A percentile compares a stretch with the other conserved stretches of the same genome.
Evolutionary conservation across 2,888 invertebrate species (phyloP).

Genomic region (Trissolcus japonicus): DNA sequence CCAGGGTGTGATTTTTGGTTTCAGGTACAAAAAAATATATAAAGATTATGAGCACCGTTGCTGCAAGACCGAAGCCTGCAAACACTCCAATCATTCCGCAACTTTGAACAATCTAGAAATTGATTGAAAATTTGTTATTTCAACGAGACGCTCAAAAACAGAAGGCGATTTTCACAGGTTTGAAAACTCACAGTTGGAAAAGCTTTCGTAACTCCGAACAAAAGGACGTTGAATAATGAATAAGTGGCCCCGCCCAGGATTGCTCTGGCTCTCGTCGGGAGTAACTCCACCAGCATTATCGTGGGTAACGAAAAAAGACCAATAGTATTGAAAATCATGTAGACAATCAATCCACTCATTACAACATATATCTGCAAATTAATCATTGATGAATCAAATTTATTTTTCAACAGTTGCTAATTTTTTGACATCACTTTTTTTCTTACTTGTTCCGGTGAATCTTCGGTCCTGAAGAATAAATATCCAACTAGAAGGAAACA

Average conservation of each 20-base stretch:
- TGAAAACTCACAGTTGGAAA: conserved; percentile 80
- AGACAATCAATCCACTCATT: conserved; percentile 79
- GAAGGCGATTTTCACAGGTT: not conserved
- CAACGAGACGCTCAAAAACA: not conserved
- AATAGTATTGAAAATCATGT: conserved; percentile 85
- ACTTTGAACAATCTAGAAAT: conserved; percentile 61
- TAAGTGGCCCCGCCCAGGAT: conserved; percentile 85
- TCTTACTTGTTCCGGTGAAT: conserved; percentile 69
- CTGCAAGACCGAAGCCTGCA: conserved; percentile 82
- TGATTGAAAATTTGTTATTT: not conserved
- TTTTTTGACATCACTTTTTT: not conserved
- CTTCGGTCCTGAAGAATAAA: conserved; percentile 74
- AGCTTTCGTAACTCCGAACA: conserved; percentile 84
- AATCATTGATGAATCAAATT: not conserved
- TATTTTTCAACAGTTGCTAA: not conserved
- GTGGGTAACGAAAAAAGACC: conserved; percentile 86
- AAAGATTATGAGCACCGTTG: conserved; percentile 81
- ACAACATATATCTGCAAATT: conserved; percentile 71
- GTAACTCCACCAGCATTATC: conserved; percentile 85
- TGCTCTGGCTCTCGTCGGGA: conserved; percentile 85
- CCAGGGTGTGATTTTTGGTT: conserved; percentile 83
- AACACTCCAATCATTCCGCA: conserved; percentile 84
- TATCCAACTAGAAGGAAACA: conserved; percentile 80
- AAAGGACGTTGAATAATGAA: conserved; percentile 82
- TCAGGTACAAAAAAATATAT: conserved; percentile 85